Percentiles rank a stretch among this genome's conserved stretches.
Conservation (phyloP, 2,888 invertebrate genomes). For the Ommatoiulus sabulosus region DNA sequence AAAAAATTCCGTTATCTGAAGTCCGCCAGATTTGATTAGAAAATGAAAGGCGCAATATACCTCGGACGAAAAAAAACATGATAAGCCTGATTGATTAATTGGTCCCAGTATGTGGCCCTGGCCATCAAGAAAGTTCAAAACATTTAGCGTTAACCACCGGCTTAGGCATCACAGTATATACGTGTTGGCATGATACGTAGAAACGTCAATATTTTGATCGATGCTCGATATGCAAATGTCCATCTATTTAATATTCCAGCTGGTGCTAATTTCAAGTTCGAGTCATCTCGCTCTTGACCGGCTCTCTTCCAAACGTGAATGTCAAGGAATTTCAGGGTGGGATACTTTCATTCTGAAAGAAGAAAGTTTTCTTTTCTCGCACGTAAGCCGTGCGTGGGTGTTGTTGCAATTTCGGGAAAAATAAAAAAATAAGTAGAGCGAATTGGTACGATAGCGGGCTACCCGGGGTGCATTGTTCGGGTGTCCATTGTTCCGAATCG, state of each 20-base stretch:
- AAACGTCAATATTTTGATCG: slow-evolving; percentile 41
- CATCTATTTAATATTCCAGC: background rate
- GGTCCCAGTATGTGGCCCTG: slow-evolving; percentile 39
- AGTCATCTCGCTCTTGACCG: background rate
- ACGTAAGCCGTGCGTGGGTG: slow-evolving; percentile 6
- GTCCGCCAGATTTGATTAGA: slow-evolving; percentile 20
- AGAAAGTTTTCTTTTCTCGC: background rate
- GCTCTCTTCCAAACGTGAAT: background rate
- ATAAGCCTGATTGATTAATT: slow-evolving; percentile 47
- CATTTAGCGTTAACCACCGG: slow-evolving; percentile 24
- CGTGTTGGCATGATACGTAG: background rate
- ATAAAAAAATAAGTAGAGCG: slow-evolving; percentile 24
- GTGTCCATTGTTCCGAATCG: background rate
- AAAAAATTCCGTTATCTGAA: background rate
- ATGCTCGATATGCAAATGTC: background rate
- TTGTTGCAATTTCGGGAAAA: slow-evolving; percentile 27
- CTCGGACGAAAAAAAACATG: background rate
- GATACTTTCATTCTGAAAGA: background rate
- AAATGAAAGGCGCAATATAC: background rate
- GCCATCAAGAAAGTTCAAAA: slow-evolving; percentile 21
- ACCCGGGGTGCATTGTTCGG: slow-evolving; percentile 45
- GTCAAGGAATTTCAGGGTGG: slow-evolving; percentile 44
- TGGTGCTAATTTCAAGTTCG: slow-evolving; percentile 6
- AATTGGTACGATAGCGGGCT: slow-evolving; percentile 30
- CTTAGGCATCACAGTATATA: too few species aligned